Base-by-base conservation (phyloP, 2,888 invertebrate genomes). In the Deilephila porcellus region DNA sequence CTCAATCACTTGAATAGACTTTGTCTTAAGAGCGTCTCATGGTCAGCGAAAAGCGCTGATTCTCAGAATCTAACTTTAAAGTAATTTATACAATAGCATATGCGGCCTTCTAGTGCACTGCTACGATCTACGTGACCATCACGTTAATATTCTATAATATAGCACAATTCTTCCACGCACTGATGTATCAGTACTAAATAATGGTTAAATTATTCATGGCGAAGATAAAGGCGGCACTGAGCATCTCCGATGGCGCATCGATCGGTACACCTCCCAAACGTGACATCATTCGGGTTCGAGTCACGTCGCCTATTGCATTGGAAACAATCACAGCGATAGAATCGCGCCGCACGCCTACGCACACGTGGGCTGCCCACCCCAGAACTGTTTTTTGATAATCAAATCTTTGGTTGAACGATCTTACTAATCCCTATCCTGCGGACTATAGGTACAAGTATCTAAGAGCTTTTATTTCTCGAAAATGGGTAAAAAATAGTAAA, bases 251-350 rank as follows among this genome's bases (percentile, higher is more conserved):
- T 52, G 45, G 20, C 2, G 25, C 45, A 52, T 67, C 52, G 25
- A 67, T 67, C 67, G 45, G 37, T 25, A 67, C 56, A 56, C 20
- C 67, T 45, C 17, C 52, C 45, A 52, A 45, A 67, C 67, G 67
- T 67, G 67, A 67, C 25, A 17, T 52, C 20, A 17, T 25, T 25
- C 29, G 17, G 45, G 45, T 67, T 67, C 52, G 45, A 67, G 25
- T 14, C 67, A 67, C 67, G 67, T 67, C 67, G 37, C 4, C 32
- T 45, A 45, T 20, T 64, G 37, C 45, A 45, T 67, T 52, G 45
- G 45, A 52, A 67, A 67, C 67, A 67, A 67, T 67, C 67, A 52
- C 25, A 56, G 19, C 56, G 56, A 56, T n/a, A 4, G 19, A n/a
- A 56, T 56, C 56, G 7, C 56, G 56, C 19, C 56, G 56, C 56